Evolutionary conservation across 2,113 vertebrate species (phyloP), one percentile per base, ranked within the genome.

Genomic region (Epinephelus cyanopodus): DNA sequence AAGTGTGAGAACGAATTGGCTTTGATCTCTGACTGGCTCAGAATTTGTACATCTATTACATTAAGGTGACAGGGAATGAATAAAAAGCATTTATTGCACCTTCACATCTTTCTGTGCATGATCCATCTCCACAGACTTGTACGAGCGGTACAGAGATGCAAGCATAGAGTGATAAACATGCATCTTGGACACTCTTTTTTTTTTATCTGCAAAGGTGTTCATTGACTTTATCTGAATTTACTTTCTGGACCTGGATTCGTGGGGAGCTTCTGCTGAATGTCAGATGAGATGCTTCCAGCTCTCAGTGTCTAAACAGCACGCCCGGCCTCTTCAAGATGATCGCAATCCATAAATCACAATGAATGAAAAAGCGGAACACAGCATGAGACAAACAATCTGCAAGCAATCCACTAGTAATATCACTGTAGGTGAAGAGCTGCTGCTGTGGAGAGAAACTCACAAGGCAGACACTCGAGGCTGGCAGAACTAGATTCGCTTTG

Each of bases 381-480:
- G 57, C 63, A 27, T n/a, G 64, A 53, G 60, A 83, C 39, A 68
- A 84, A 82, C 47, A 69, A 64, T 50, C 60, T 1, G 11, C 42
- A 42, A 57, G 52, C 21, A 72, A 74, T 81, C 74, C 67, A 56
- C 54, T 23, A 23, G 47, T 45, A 56, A 0, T 45, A 77, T 69
- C 48, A 48, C 54, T 70, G 66, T 10, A 68, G 74, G 53, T 12
- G 65, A 76, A 69, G 69, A 80, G 78, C 67, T 72, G 42, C 73
- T 81, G 73, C 19, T 52, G 54, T 14, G 12, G 68, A 47, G 45
- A 79, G 68, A 81, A 81, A 83, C 61, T 68, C 42, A 45, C 47
- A 25, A 66, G 78, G 83, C 69, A 52, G 37, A 79, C 56, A 67
- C 85, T 58, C 81, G 83, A 73, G 64, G 42, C 61, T 89, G 86